Evolutionary conservation across 2,888 invertebrate species (phyloP), one percentile per base, ranked within the genome.

Genomic region (Geotrupes spiniger): DNA sequence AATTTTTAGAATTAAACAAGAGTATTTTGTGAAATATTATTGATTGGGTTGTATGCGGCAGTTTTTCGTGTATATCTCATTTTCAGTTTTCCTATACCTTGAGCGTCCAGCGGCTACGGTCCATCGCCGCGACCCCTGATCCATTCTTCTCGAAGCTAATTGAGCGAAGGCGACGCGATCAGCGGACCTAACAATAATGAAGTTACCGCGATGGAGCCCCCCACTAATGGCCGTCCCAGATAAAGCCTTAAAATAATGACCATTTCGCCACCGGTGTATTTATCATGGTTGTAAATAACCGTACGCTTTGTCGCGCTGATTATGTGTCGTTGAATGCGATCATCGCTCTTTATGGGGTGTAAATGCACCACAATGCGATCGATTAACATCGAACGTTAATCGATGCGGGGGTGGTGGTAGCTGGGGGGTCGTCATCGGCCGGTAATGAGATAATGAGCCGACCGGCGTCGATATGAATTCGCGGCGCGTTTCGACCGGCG

Each of bases 61-160:
- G n/a, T 4, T 4, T 39, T 12, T 8, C 16, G 11, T 39, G 9
- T 9, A 39, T 6, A 1, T 6, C 9, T 10, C 3, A 10, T 10
- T 10, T 14, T 14, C 10, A 25, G 21, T 11, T 17, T 21, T 11
- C 11, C 9, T 10, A 16, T 6, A 39, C 4, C 33, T 6, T 31
- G 14, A n/a, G n/a, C n/a, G n/a, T n/a, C n/a, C n/a, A n/a, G n/a
- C n/a, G n/a, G n/a, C n/a, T n/a, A n/a, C 38, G 9, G 29, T 10
- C 16, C 42, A 36, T 21, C 36, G 11, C 21, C 33, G 17, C 51
- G 41, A 44, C 49, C 42, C 46, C 39, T 54, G 58, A 56, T 63
- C 75, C 72, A 76, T 78, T 73, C 74, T 72, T 77, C 74, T 73
- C 70, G 69, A 69, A 74, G 73, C 78, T 80, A 80, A 80, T 81